A percentile compares a stretch with the other conserved stretches of the same genome.
Conservation (phyloP, 1,140 invertebrate species). For the Zaprionus davidi region DNA sequence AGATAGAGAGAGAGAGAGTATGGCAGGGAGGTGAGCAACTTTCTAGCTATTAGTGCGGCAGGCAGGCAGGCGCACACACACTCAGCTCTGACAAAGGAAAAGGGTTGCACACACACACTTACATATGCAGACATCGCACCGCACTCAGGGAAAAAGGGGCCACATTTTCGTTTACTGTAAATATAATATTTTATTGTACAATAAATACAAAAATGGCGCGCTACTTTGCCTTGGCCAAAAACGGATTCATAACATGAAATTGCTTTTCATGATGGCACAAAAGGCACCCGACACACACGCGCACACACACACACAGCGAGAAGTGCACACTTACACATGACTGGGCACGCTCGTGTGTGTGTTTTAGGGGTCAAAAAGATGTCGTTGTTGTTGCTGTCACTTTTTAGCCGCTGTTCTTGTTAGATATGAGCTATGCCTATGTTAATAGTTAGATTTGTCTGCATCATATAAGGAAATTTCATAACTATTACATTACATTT, state of each 20-base stretch:
- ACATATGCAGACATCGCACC: constrained; percentile 18
- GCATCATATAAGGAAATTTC: constrained; percentile 53
- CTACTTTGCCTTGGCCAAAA: constrained; percentile 71
- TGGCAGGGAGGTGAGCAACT: constrained; percentile 29
- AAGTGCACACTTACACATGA: constrained; percentile 32
- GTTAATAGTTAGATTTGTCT: constrained; percentile 68
- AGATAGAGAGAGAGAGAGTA: neutral
- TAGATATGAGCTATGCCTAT: constrained; percentile 40
- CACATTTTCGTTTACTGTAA: constrained; percentile 72
- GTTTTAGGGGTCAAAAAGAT: constrained; percentile 38
- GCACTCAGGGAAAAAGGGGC: constrained; percentile 27
- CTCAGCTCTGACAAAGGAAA: constrained; percentile 19
- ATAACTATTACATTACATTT: constrained; percentile 67
- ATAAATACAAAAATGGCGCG: constrained; percentile 70
- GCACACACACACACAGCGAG: neutral
- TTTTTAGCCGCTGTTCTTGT: constrained; percentile 19
- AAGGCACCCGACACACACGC: constrained; percentile 36
- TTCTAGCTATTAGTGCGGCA: constrained; percentile 62
- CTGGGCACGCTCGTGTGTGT: constrained; percentile 13
- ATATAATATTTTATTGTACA: constrained; percentile 82
- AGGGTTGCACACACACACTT: constrained; percentile 44
- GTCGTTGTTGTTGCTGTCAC: constrained; percentile 5
- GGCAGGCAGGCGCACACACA: constrained; percentile 30
- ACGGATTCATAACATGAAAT: constrained; percentile 81
- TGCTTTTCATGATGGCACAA: constrained; percentile 74